Base-by-base conservation (phyloP, 1,140 invertebrate genomes). In the Cyphomyrmex costatus region DNA sequence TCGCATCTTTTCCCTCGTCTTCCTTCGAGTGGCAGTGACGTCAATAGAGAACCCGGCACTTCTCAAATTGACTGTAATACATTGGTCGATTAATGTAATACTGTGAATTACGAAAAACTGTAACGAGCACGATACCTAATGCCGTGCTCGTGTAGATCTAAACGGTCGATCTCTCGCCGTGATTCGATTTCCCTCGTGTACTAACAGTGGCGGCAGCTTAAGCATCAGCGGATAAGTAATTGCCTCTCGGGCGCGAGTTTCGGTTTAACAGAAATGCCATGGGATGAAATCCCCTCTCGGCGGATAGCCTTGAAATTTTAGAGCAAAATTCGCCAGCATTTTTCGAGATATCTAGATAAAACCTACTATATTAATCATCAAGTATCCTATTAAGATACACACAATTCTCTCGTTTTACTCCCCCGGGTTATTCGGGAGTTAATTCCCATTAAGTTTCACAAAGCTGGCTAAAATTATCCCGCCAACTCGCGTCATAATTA, bases 331-430 rank as follows among this genome's bases (percentile, higher is more conserved):
- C 51, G 16, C 66, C 66, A 65, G 61, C 66, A 60, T 87, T 85
- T 87, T 66, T 71, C 79, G 53, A 87, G 85, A 90, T 90, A 87
- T 53, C 49, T 51, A 87, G 88, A 90, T 89, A 90, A 89, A 90
- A 14, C 53, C 70, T 19, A 36, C 87, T 86, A 53, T 30, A 85
- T 85, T 66, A 58, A 46, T 58, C 8, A 24, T 61, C 70, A n/a
- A 74, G 49, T 46, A 53, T 12, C 10, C 46, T 70, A 42, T 87
- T 84, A 86, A 87, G 33, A 42, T 58, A 71, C 56, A 56, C 14
- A 42, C 24, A 12, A 56, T 42, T 33, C 56, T 12, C 30, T 19
- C 56, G 49, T 61, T 19, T 12, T 8, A 2, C 19, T 16, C n/a
- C 27, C 21, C 27, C 53, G 24, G 21, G 14, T n/a, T 36, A 53